Base-by-base conservation (phyloP, 2,113 vertebrate species). In the Orientallactaga bullata region DNA sequence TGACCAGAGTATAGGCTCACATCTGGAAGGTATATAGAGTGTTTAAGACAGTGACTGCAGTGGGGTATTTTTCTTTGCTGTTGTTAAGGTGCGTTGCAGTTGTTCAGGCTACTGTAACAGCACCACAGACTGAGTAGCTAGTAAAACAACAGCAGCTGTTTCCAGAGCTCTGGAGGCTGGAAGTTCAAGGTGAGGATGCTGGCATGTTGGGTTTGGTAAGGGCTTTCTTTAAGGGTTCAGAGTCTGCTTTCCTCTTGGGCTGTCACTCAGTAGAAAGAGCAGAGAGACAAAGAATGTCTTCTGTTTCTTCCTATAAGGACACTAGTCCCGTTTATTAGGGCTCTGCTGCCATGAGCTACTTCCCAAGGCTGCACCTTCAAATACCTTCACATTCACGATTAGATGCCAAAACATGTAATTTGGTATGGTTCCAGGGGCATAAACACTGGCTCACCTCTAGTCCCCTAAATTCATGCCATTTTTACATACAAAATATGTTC, bases 1-100 rank as follows among this genome's bases (percentile, higher is more conserved):
- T 24, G 39, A 23, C 13, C 3, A 26, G 1, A 0, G 3, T 1
- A 39, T 20, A 23, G 28, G 2, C 20, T 79, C 16, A 32, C 17
- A 37, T 24, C 5, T 21, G 4, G n/a, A 24, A 10, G 66, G 47
- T 58, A 9, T 42, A 74, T 28, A n/a, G 60, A 55, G 55, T 55
- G 12, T 55, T 8, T 55, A 13, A 13, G 55, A 69, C 9, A 3
- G 37, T 63, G 23, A 9, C 2, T 26, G 8, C 4, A 3, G 28
- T 69, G 73, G 23, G 11, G 58, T 12, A 35, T 63, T 65, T 85
- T 37, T n/a, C 51, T 61, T 35, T 7, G 17, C 63, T 35, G 11
- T 60, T n/a, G n/a, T 28, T 51, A 58, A 87, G 71, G 21, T n/a
- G 88, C n/a, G 42, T 26, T 13, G 65, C 51, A 24, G 61, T 24